Conservation (phyloP, 2,113 vertebrate species). For the Sclerurus mexicanus region DNA sequence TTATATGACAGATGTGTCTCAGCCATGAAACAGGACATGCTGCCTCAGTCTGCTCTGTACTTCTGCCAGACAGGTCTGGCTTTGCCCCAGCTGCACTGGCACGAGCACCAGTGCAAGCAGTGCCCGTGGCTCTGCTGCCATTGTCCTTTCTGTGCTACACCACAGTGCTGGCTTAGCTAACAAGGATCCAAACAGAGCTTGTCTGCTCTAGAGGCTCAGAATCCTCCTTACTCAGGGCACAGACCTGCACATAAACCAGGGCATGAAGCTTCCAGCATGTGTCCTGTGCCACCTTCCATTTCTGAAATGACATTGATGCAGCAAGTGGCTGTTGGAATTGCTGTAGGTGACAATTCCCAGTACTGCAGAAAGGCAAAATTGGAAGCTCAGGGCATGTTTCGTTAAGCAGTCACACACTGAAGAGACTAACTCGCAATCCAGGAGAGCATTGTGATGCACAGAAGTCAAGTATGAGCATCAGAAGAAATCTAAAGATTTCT, state of each 20-base stretch:
- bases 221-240: not conserved
- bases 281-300: not conserved
- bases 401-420: not conserved
- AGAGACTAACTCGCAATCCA: not conserved
- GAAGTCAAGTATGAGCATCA: not conserved
- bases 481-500: not conserved
- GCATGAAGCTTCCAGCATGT: fast-evolving
- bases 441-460: not conserved
- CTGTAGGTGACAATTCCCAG: not conserved
- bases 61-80: slow-evolving; percentile 36
- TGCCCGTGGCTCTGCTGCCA: not conserved
- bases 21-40: not conserved
- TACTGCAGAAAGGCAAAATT: not conserved
- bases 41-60: not conserved
- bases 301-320: not conserved
- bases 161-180: not conserved
- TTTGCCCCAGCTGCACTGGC: not conserved
- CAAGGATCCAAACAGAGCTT: not conserved
- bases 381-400: not conserved
- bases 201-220: not conserved
- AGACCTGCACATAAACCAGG: not conserved
- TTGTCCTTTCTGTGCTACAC: not conserved
- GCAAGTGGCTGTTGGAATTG: not conserved
- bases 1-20: slow-evolving; percentile 3
- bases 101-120: not conserved